phyloP scores from a whole-genome alignment of 2,888 invertebrate species.

The Cistogaster globosa region DNA sequence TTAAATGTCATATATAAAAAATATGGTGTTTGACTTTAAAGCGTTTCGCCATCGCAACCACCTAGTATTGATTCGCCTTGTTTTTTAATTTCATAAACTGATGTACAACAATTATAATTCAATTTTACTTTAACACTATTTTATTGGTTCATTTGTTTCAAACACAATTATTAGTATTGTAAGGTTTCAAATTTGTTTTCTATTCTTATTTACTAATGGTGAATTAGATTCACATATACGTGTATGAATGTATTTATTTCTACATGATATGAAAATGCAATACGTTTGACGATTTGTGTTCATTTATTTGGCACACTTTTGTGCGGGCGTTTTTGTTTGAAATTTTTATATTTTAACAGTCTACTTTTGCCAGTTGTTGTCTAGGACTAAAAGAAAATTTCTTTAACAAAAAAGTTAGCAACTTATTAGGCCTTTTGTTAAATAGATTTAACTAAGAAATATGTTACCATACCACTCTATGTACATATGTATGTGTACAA shows the following conservation, averaged over 20 bases:
- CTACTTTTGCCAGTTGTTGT: neutral
- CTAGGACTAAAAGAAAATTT: neutral
- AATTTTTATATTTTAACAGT: neutral
- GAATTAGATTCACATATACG: too few relatives aligned
- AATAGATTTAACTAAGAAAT: neutral
- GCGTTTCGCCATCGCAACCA: too few relatives aligned
- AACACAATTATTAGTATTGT: neutral
- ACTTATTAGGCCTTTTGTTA: neutral
- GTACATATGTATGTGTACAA: neutral
- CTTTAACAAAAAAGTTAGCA: neutral
- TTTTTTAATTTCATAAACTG: too few relatives aligned
- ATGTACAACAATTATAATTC: too few relatives aligned
- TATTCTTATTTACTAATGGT: neutral
- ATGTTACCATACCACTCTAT: neutral
- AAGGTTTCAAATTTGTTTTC: conserved; percentile 4
- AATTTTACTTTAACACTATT: too few relatives aligned
- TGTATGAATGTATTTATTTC: neutral
- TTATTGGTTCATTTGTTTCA: too few relatives aligned
- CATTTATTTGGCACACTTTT: neutral
- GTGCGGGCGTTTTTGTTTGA: neutral
- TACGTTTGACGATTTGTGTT: neutral
- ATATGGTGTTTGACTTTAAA: too few relatives aligned
- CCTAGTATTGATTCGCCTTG: too few relatives aligned
- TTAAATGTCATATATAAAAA: too few relatives aligned
- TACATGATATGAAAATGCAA: too few relatives aligned